Percentiles rank a stretch among this genome's conserved stretches.
phyloP scores from a whole-genome alignment of 2,113 vertebrate species.

The Saguinus imperator region DNA sequence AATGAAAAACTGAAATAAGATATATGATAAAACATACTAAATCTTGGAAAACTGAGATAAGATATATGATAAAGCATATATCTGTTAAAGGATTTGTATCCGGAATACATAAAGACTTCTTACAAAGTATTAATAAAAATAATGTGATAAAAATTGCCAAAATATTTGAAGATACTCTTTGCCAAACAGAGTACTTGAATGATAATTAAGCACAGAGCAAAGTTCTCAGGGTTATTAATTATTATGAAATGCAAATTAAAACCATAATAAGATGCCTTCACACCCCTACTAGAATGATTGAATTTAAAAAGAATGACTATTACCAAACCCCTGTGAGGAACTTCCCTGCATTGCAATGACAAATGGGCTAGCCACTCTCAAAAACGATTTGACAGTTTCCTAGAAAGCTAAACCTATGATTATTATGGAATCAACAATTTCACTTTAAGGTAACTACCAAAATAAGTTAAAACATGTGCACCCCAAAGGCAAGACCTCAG shows the following conservation, averaged over 20 bases:
- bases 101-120: not conserved
- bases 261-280: not conserved
- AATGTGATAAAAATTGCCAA: not conserved
- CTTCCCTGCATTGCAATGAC: not conserved
- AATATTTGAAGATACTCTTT: not conserved
- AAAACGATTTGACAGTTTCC: not conserved
- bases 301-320: not conserved
- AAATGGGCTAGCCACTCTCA: not conserved
- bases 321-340: not conserved
- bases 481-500: not conserved
- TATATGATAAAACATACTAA: not conserved
- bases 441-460: not conserved
- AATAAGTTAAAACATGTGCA: not conserved
- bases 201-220: not conserved
- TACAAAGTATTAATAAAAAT: not conserved
- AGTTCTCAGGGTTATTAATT: not conserved
- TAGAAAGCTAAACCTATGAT: not conserved
- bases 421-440: not conserved
- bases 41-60: not conserved
- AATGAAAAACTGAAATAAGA: not conserved
- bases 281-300: not conserved
- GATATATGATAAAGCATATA: not conserved
- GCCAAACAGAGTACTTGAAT: not conserved
- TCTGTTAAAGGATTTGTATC: not conserved
- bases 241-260: not conserved